Base-by-base conservation (phyloP, 2,113 vertebrate genomes). In the Aspiorhynchus laticeps region DNA sequence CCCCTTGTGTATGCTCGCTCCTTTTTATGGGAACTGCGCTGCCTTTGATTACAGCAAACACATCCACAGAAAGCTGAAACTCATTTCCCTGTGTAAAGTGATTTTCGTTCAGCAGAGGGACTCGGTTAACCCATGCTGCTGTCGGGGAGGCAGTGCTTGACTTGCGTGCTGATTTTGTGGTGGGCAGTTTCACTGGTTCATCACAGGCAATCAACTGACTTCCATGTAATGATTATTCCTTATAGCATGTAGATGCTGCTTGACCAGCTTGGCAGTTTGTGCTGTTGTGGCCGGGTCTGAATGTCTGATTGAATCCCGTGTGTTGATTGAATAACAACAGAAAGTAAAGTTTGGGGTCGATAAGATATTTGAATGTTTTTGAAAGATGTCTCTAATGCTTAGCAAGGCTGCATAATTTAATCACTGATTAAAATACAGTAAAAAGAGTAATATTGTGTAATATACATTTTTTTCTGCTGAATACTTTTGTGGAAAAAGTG, bases 1-100 rank as follows among this genome's bases (percentile, higher is more conserved):
- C 67, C 43, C 51, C 43, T 17, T 51, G 48, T 21, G 53, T 80
- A 53, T 43, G 26, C 71, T 78, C 9, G 2, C 56, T 41, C 14
- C n/a, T 15, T 73, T 84, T 88, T 84, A 76, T 76, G 26, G 75
- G 80, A 83, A 85, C 43, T 80, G 75, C 19, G 17, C 65, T 48
- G 19, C 41, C 53, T 87, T 67, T 86, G 43, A 82, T 48, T 85
- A 73, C 24, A 86, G 12, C 26, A 67, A 88, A 87, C 48, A 88
- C 78, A 85, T 63, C 38, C 36, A 77, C 28, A 53, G 69, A 80
- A 85, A 73, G 26, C 87, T 77, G 46, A 65, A 84, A 81, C 26
- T 26, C 33, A 65, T 71, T 87, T 65, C 38, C 74, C 71, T 26
- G 28, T 43, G 15, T 83, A 56, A 76, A 78, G 78, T 41, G 26